These are phyloP conservation scores for Chrysotoxum bicinctum DNA, from an alignment of 2,888 invertebrate genomes.

Conservation along the genomic window DNA sequence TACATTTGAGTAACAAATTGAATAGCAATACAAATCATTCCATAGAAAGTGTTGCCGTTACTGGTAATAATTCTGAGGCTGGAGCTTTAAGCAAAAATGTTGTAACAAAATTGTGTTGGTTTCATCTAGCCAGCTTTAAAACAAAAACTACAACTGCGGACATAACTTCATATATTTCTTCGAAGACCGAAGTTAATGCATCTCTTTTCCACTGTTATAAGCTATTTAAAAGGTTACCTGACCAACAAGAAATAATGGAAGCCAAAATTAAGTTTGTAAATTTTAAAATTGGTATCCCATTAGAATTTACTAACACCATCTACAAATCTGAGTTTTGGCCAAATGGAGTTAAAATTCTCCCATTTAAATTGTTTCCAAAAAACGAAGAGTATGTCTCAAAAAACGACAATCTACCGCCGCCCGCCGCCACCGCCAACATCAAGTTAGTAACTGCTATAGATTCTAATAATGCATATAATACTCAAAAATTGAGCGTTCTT, in stretches of 20 bases:
- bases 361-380: too few species aligned
- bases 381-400: too few species aligned
- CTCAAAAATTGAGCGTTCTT: too few species aligned
- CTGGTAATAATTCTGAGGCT: neutral
- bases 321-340: too few species aligned
- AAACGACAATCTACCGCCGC: too few species aligned
- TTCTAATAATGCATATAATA: too few species aligned
- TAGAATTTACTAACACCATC: too few species aligned
- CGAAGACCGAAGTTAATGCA: neutral
- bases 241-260: neutral
- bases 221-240: neutral
- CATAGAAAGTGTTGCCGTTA: neutral
- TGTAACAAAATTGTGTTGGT: neutral
- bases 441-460: too few species aligned
- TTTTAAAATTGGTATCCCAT: constrained; percentile 28
- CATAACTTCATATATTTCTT: neutral
- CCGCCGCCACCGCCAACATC: too few species aligned
- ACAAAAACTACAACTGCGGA: neutral
- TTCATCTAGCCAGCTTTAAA: neutral
- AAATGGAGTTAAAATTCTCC: too few species aligned
- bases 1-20: too few species aligned
- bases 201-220: neutral
- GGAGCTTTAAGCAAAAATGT: neutral
- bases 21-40: too few species aligned
- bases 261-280: constrained; percentile 15